Conservation (phyloP, 2,888 invertebrate species). For the Lysandra bellargus region DNA sequence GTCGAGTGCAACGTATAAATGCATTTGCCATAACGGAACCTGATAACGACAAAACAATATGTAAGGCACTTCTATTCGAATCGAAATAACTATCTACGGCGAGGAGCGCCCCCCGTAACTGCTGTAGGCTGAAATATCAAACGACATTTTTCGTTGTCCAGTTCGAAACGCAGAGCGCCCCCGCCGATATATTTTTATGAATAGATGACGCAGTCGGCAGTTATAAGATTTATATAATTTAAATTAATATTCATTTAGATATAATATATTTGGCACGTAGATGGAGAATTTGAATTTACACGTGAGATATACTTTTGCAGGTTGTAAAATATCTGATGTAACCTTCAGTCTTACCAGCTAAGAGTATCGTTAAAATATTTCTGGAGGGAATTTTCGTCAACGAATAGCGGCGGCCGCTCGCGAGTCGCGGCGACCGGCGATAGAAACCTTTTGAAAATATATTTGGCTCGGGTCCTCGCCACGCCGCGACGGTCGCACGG, state of each 20-base stretch:
- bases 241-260: constrained; percentile 17
- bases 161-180: not conserved
- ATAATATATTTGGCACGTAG: constrained; percentile 61
- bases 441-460: constrained; percentile 63
- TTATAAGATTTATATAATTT: constrained; percentile 6
- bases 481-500: constrained; percentile 53
- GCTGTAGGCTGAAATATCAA: not conserved
- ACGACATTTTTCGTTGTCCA: not conserved
- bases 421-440: constrained; percentile 44
- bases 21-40: constrained; percentile 66
- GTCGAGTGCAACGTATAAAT: constrained; percentile 64
- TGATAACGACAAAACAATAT: constrained; percentile 71
- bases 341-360: constrained; percentile 76
- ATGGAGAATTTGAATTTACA: constrained; percentile 54
- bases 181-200: constrained; percentile 22
- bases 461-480: constrained; percentile 56
- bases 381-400: constrained; percentile 74
- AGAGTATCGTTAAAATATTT: constrained; percentile 69
- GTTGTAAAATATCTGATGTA: constrained; percentile 55
- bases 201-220: constrained; percentile 15
- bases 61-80: constrained; percentile 79
- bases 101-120: constrained; percentile 37
- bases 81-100: constrained; percentile 64
- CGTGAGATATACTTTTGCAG: constrained; percentile 20
- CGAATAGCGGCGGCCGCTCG: constrained; percentile 51